Base-by-base conservation (phyloP, 2,797 vertebrate species). In the Ptychobarbus kaznakovi region DNA sequence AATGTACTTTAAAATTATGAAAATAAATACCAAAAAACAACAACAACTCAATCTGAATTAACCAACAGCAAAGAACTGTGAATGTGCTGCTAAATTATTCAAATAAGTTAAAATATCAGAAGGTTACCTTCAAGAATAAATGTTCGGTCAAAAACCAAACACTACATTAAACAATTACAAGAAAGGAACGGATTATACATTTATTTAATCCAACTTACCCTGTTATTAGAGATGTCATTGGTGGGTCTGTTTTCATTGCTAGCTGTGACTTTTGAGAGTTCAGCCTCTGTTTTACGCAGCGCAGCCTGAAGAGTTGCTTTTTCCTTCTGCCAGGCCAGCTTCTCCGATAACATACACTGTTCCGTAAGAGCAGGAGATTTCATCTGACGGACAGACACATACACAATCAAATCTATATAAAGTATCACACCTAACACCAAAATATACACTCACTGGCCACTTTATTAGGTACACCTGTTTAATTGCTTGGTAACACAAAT, bases 231-330 rank as follows among this genome's bases (percentile, higher is more conserved):
- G 83, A 85, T 66, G 49, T 95, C 95, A 74, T 42, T 42, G 49
- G 92, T 38, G 2, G 95, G 94, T 82, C 94, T 91, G 91, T 95
- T 96, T 92, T 96, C 94, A 1, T 85, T 91, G 90, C 95, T 92
- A 6, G 88, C 16, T 1, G 90, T 77, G 25, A 89, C 77, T 86
- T 91, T 91, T 53, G 92, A 82, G 6, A 94, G 92, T 18, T 96
- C 92, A 0, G 90, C 89, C 84, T 98, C 95, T 0, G 94, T 88
- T 63, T 89, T 90, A 46, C 89, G 93, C 11, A 93, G 81, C 0
- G 91, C 90, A 2, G 86, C 87, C 84, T 92, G 93, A 22, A 93
- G 77, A 2, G 6, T 1, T 0, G 1, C 77, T 51, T 87, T 93
- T 15, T 96, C 94, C 20, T 76, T 92, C 56, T 92, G 94, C 93